These are phyloP conservation scores for Bathynomus jamesi DNA, from an alignment of 1,140 invertebrate species.

Conservation along the genomic window DNA sequence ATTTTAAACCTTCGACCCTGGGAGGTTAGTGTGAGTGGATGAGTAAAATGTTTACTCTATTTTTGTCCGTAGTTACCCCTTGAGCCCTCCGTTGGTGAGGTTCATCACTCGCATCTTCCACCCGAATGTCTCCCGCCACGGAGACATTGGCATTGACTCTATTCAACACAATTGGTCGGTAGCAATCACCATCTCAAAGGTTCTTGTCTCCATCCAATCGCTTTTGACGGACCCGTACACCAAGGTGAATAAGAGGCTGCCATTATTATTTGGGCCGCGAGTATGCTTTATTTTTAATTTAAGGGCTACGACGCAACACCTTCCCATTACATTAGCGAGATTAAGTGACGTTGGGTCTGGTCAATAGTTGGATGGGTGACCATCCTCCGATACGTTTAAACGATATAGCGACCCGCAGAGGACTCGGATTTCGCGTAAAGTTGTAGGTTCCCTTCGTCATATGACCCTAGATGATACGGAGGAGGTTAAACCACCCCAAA, in stretches of 20 bases:
- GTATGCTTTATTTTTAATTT: background rate
- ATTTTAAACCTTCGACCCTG: slow-evolving; percentile 40
- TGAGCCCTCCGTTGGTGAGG: slow-evolving; percentile 78
- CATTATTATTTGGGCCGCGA: background rate
- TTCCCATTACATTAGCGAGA: too few relatives aligned
- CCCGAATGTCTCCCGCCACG: slow-evolving; percentile 89
- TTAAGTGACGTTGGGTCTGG: too few relatives aligned
- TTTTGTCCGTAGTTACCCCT: slow-evolving; percentile 82
- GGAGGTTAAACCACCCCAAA: too few relatives aligned
- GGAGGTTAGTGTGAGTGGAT: too few relatives aligned
- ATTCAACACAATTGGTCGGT: slow-evolving; percentile 94
- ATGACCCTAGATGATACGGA: too few relatives aligned
- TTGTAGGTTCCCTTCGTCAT: too few relatives aligned
- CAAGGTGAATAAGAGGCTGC: slow-evolving; percentile 50
- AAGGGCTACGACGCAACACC: background rate
- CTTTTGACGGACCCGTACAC: slow-evolving; percentile 81
- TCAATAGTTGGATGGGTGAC: too few relatives aligned
- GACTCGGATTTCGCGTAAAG: too few relatives aligned
- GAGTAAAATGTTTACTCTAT: too few relatives aligned
- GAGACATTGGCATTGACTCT: slow-evolving; percentile 91
- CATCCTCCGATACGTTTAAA: too few relatives aligned
- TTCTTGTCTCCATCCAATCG: slow-evolving; percentile 82
- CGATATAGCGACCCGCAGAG: too few relatives aligned
- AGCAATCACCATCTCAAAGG: slow-evolving; percentile 82
- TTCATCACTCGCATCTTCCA: slow-evolving; percentile 88